phyloP scores from a whole-genome alignment of 2,888 invertebrate genomes.

The Dicranocentrus wangi region DNA sequence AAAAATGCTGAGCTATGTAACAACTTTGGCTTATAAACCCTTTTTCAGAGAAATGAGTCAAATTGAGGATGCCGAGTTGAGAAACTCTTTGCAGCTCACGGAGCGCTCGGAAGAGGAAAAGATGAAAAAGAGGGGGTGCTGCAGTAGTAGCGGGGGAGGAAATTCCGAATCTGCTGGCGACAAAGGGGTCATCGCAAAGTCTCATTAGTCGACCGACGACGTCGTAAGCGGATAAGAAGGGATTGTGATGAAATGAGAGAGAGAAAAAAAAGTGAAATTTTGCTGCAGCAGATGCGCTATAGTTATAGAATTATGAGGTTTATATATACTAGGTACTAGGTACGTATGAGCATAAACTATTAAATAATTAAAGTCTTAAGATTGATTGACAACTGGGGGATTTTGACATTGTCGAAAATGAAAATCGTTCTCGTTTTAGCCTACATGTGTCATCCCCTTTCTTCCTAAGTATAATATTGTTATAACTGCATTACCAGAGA shows the following conservation, averaged over 20 bases:
- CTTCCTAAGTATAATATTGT: too few species aligned
- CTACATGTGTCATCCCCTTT: too few species aligned
- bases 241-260: background rate
- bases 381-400: too few species aligned
- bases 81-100: conserved; percentile 74
- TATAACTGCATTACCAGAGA: too few species aligned
- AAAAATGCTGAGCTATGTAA: too few species aligned
- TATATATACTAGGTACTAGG: too few species aligned
- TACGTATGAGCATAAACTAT: too few species aligned
- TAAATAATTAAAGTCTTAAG: too few species aligned
- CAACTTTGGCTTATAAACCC: too few species aligned
- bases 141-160: conserved; percentile 49
- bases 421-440: too few species aligned
- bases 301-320: too few species aligned
- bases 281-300: background rate
- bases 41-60: conserved; percentile 75
- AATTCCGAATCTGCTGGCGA: background rate
- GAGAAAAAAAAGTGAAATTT: background rate
- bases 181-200: background rate
- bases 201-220: conserved; percentile 20
- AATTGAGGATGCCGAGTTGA: conserved; percentile 75
- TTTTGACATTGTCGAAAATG: too few species aligned
- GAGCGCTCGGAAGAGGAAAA: conserved; percentile 63
- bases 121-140: conserved; percentile 61
- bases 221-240: background rate